Conservation (phyloP, 2,797 vertebrate species). For the Anabacerthia variegaticeps region DNA sequence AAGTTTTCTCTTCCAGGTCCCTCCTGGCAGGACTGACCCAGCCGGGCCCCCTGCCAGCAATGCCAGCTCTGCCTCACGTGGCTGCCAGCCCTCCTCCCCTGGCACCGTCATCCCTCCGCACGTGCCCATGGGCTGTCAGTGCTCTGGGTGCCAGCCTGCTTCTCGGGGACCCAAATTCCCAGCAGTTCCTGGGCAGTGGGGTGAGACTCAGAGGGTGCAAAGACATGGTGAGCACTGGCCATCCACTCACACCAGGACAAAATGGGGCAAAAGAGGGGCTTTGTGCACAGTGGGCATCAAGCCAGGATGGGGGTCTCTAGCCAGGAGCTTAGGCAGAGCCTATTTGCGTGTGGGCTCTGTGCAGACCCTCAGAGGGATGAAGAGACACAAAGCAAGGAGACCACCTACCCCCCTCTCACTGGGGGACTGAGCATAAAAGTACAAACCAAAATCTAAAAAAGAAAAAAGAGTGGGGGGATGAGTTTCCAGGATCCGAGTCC, state of each 20-base stretch:
- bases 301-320: rapidly evolving
- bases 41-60: neutral
- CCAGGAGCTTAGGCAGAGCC: neutral
- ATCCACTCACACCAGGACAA: rapidly evolving
- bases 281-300: rapidly evolving
- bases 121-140: rapidly evolving
- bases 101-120: neutral
- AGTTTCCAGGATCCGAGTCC: neutral
- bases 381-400: neutral
- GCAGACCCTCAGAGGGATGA: neutral
- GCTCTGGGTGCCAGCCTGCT: neutral
- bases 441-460: neutral
- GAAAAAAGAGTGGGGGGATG: neutral
- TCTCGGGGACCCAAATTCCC: neutral
- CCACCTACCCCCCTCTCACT: neutral
- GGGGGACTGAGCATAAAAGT: neutral
- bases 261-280: neutral
- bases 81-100: neutral
- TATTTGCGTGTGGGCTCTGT: rapidly evolving
- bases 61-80: conserved; percentile 12
- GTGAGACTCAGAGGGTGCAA: neutral
- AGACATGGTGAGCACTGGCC: rapidly evolving
- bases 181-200: neutral
- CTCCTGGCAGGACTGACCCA: neutral
- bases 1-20: conserved; percentile 31